Base-by-base conservation (phyloP, 2,113 vertebrate genomes). In the Notiomystis cincta region DNA sequence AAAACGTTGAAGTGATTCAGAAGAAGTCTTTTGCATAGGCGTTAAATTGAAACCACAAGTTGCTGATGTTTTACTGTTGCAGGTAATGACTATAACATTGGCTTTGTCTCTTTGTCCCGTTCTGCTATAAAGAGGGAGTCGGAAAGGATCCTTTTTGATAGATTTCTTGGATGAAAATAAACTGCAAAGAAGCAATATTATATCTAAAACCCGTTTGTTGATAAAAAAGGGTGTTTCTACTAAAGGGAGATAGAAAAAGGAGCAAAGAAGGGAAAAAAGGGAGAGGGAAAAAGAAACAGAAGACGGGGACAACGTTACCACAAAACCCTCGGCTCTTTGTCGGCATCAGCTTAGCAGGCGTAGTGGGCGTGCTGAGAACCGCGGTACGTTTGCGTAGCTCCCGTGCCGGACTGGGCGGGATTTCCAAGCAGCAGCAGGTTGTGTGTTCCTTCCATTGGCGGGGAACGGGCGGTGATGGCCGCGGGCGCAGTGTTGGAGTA, bases 381-480 rank as follows among this genome's bases (percentile, higher is more conserved):
- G 70, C 33, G 35, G 24, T 7, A 40, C 13, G 28, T 35, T 75
- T 75, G 33, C 6, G 4, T 9, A 22, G 14, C 40, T 73, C 31
- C 18, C 3, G 4, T 7, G 40, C 18, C 3, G 7, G 19, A 19
- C 53, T 45, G 33, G 71, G 40, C 3, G 5, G 19, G 5, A 35
- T 45, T 35, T 57, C 71, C 40, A 13, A 35, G 30, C 8, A 13
- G 25, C 3, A 16, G 14, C 24, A 35, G 40, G 33, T 19, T 35
- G 24, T 2, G 3, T 57, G 40, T 17, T 57, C 8, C 14, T 35
- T 35, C 53, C 2, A 1, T 22, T 6, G 9, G 22, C 0, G 5
- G 22, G 10, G 33, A 16, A 27, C 40, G 16, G 14, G 13, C 14
- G 35, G 7, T 18, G 10, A 2, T 4, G 24, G 33, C 40, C 40